Conservation (phyloP, 1,140 invertebrate species). For the Sweltsa coloradensis region DNA sequence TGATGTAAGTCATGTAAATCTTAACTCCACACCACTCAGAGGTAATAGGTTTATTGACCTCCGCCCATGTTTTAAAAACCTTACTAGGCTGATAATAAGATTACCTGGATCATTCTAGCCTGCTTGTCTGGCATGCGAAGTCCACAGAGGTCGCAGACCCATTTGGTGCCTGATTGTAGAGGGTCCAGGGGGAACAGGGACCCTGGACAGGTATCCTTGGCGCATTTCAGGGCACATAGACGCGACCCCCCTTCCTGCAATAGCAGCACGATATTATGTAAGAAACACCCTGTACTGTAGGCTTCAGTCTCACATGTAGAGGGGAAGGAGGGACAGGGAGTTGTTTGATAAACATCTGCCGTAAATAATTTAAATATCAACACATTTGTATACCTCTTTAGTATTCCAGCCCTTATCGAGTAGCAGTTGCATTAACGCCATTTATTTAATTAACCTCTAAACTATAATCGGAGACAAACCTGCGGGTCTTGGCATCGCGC, state of each 20-base stretch:
- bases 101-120: too few species aligned
- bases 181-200: not conserved
- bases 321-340: not conserved
- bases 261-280: too few species aligned
- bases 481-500: conserved; percentile 54
- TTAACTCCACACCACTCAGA: too few species aligned
- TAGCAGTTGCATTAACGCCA: too few species aligned
- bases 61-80: too few species aligned
- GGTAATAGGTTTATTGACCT: too few species aligned
- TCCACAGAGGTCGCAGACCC: not conserved
- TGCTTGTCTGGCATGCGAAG: not conserved
- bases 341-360: not conserved
- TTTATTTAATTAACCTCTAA: too few species aligned
- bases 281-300: too few species aligned
- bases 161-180: not conserved
- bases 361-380: not conserved
- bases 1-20: too few species aligned
- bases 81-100: too few species aligned
- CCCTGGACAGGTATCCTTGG: not conserved
- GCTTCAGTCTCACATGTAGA: not conserved
- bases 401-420: too few species aligned
- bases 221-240: not conserved
- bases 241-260: conserved; percentile 1
- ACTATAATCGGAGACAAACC: too few species aligned
- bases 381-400: not conserved